phyloP scores from a whole-genome alignment of 2,888 invertebrate species.

The Chaitophorus viminalis region DNA sequence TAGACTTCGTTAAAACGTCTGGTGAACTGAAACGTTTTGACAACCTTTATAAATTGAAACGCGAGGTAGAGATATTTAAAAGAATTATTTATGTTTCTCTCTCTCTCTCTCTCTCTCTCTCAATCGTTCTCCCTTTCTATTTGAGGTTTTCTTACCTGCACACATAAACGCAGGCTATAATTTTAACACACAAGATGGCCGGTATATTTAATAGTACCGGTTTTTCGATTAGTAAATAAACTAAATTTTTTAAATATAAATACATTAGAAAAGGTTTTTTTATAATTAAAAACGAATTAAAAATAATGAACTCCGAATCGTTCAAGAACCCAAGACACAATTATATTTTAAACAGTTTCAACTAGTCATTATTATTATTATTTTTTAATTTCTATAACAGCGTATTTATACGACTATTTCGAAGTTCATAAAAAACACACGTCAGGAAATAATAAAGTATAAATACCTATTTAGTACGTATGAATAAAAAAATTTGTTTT shows the following conservation, averaged over 20 bases:
- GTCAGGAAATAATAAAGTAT: background rate
- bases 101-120: background rate
- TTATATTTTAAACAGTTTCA: background rate
- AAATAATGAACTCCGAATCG: background rate
- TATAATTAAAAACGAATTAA: constrained; percentile 48
- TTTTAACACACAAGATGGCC: constrained; percentile 49
- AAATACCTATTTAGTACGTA: background rate
- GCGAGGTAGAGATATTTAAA: constrained; percentile 47
- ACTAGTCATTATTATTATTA: background rate
- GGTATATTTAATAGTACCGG: constrained; percentile 55
- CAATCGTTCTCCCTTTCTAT: background rate
- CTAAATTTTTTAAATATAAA: constrained; percentile 4
- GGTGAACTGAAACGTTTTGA: constrained; percentile 40
- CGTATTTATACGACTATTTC: background rate
- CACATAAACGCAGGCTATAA: background rate
- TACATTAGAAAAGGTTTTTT: constrained; percentile 13
- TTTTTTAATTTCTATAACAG: background rate
- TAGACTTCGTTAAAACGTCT: constrained; percentile 45
- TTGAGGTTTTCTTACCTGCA: background rate
- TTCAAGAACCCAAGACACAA: background rate
- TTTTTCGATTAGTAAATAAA: constrained; percentile 55
- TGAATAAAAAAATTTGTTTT: no score
- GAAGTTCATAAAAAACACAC: background rate
- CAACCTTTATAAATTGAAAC: constrained; percentile 51
- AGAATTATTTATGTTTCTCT: background rate